phyloP scores from a whole-genome alignment of 2,888 invertebrate species.

The Parthenolecanium corni region DNA sequence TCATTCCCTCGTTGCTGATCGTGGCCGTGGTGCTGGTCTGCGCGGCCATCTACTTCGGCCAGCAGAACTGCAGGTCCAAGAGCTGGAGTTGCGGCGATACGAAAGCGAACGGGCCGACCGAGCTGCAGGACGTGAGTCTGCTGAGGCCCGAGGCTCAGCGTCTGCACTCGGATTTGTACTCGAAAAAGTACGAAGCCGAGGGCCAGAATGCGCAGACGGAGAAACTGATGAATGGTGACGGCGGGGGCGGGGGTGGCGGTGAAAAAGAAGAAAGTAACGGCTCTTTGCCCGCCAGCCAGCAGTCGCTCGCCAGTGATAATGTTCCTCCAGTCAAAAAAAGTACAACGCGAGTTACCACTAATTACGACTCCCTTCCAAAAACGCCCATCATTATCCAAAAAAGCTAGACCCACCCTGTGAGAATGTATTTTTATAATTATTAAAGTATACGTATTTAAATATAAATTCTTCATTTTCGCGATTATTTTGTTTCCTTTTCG shows the following conservation, averaged over 20 bases:
- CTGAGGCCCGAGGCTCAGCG: neutral
- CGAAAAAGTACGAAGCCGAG: constrained; percentile 5
- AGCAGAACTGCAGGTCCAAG: neutral
- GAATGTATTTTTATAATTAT: too few species aligned
- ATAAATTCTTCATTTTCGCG: too few species aligned
- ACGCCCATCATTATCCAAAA: too few species aligned
- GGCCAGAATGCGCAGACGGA: constrained; percentile 4
- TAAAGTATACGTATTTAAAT: too few species aligned
- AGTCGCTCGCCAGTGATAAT: too few species aligned
- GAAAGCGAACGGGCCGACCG: constrained; percentile 4
- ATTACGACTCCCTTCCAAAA: neutral
- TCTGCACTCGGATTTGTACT: too few species aligned
- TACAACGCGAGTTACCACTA: too few species aligned
- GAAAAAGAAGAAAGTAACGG: neutral
- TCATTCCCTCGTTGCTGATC: constrained; percentile 19
- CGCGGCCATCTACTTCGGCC: constrained; percentile 1
- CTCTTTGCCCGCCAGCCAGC: neutral
- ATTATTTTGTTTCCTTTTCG: too few species aligned
- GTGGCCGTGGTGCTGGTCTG: constrained; percentile 4
- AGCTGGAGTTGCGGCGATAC: neutral
- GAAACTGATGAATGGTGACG: constrained; percentile 1
- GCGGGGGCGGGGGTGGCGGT: neutral
- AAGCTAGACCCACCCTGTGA: too few species aligned
- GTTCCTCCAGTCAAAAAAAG: too few species aligned
- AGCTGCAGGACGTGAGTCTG: constrained; percentile 20